phyloP scores from a whole-genome alignment of 2,888 invertebrate species.

The Syritta pipiens region DNA sequence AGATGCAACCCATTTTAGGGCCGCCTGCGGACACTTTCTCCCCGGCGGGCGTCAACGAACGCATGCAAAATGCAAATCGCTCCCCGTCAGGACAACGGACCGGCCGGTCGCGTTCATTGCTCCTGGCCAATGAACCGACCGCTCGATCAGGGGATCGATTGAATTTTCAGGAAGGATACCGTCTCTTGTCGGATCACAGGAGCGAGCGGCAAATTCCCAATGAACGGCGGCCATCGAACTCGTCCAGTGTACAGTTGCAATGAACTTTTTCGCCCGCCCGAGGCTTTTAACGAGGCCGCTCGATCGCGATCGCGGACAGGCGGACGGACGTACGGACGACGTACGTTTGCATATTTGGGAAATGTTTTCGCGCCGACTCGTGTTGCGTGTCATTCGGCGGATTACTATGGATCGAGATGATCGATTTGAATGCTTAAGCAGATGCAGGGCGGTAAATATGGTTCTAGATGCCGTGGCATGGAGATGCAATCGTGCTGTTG shows the following conservation, averaged over 20 bases:
- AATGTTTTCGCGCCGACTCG: constrained; percentile 13
- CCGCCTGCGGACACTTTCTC: background rate
- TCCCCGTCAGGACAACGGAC: constrained; percentile 22
- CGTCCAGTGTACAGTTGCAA: constrained; percentile 46
- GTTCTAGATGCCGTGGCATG: constrained; percentile 20
- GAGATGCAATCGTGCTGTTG: constrained; percentile 3
- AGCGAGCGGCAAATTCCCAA: background rate
- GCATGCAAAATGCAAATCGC: constrained; percentile 9
- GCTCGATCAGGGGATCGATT: no score
- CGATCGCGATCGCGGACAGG: background rate
- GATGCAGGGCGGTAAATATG: constrained; percentile 31
- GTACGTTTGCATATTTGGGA: constrained; percentile 54
- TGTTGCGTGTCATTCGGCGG: constrained; percentile 9
- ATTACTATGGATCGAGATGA: constrained; percentile 55
- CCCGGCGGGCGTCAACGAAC: constrained; percentile 32
- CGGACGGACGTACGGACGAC: constrained; percentile 1
- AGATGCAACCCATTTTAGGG: constrained; percentile 52
- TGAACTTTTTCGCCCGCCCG: constrained; percentile 40
- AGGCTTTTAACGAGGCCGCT: constrained; percentile 52
- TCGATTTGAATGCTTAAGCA: constrained; percentile 52
- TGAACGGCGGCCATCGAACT: constrained; percentile 29
- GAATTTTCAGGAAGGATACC: constrained; percentile 58
- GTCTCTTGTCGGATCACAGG: constrained; percentile 16
- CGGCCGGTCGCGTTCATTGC: constrained; percentile 20
- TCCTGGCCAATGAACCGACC: constrained; percentile 56